These are phyloP conservation scores for Oplegnathus fasciatus DNA, from an alignment of 2,113 vertebrate species.

Conservation along the genomic window DNA sequence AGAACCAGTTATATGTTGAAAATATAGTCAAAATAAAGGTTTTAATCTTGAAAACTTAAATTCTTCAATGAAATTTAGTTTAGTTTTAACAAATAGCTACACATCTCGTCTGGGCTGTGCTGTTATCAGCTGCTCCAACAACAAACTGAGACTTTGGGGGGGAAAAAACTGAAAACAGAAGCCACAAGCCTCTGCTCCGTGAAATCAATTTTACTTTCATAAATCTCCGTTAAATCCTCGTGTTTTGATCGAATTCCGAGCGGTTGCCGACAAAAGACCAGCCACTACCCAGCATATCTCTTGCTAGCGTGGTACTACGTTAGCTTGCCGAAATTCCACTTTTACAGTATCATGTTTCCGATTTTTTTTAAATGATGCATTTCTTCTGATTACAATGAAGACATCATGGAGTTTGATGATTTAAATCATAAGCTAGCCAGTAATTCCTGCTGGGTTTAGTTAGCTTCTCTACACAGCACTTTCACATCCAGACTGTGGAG, in stretches of 20 bases:
- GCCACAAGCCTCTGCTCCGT: background rate
- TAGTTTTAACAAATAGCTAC: background rate
- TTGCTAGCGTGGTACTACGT: background rate
- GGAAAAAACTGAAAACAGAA: background rate
- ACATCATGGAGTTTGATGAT: background rate
- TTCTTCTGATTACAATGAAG: background rate
- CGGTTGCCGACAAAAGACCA: background rate
- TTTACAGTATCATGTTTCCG: background rate
- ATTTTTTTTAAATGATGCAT: background rate
- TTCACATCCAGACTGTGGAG: background rate
- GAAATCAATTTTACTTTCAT: background rate
- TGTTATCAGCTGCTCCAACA: constrained; percentile 11
- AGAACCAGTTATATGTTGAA: background rate
- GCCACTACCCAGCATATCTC: background rate
- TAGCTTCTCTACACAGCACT: background rate
- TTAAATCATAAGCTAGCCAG: background rate
- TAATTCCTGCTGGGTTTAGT: background rate
- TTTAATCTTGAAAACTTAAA: background rate
- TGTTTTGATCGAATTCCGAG: background rate
- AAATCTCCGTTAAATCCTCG: background rate
- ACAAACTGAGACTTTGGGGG: background rate
- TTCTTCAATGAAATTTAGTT: background rate
- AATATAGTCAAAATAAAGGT: background rate
- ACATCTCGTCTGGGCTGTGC: background rate
- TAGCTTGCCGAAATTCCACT: background rate